Conservation (phyloP, 2,888 invertebrate species). For the Molorchus minor region DNA sequence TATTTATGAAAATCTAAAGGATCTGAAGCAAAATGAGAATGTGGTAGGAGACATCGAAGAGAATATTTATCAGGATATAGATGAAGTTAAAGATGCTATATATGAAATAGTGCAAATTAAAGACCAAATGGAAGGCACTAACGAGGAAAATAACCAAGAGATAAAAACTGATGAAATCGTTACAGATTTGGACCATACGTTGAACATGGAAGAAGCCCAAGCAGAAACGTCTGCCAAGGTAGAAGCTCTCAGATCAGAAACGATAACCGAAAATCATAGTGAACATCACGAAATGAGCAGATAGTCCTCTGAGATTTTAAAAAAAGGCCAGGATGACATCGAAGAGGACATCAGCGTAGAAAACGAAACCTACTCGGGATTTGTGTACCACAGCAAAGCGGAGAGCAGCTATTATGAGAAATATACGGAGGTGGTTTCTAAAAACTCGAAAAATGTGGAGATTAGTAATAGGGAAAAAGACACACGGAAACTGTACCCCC, state of each 20-base stretch:
- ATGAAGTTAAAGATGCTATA: conserved; percentile 35
- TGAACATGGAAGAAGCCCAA: conserved; percentile 8
- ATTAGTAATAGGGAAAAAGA: conserved; percentile 48
- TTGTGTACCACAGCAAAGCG: conserved; percentile 46
- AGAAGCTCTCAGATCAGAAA: not conserved
- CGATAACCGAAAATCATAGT: not conserved
- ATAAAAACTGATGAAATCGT: conserved; percentile 17
- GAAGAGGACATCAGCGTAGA: conserved; percentile 29
- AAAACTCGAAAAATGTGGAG: conserved; percentile 39
- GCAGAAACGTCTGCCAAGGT: conserved; percentile 7
- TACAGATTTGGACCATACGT: conserved; percentile 22
- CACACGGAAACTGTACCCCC: conserved; percentile 50
- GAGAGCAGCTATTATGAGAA: conserved; percentile 51
- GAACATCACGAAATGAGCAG: conserved; percentile 4
- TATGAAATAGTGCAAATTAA: conserved; percentile 36
- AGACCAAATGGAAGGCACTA: conserved; percentile 38
- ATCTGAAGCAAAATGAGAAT: conserved; percentile 20
- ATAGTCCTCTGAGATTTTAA: conserved; percentile 1
- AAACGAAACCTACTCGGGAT: conserved; percentile 45
- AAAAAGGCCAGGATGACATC: conserved; percentile 8
- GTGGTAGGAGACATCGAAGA: conserved; percentile 36
- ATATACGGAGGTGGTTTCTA: conserved; percentile 45
- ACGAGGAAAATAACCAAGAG: conserved; percentile 28
- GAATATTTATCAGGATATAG: conserved; percentile 50
- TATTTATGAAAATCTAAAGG: conserved; percentile 47